A percentile compares a stretch with the other conserved stretches of the same genome.
Conservation (phyloP, 2,113 vertebrate genomes). For the Oreocharis arfaki region DNA sequence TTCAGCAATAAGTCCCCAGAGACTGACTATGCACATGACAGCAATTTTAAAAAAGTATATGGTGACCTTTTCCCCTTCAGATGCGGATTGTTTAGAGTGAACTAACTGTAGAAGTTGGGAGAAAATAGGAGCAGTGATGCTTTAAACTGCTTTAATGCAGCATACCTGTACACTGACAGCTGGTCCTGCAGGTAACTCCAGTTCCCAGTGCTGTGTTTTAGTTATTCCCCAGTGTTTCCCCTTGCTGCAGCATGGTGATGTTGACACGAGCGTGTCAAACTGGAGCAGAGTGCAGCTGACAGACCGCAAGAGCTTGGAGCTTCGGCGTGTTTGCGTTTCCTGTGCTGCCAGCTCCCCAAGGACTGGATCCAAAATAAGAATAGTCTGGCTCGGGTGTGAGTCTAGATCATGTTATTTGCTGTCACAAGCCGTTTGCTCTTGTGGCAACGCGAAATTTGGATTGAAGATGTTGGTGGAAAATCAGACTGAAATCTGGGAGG, state of each 20-base stretch:
- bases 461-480: not conserved
- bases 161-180: not conserved
- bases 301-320: not conserved
- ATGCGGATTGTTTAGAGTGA: not conserved
- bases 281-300: not conserved
- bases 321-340: not conserved
- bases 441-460: not conserved
- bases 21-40: not conserved
- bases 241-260: fast-evolving
- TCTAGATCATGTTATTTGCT: not conserved
- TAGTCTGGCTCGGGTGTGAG: not conserved
- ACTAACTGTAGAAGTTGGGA: not conserved
- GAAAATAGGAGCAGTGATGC: not conserved
- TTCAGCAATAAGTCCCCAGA: not conserved
- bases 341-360: not conserved
- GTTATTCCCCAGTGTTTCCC: not conserved
- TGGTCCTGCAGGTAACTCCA: not conserved
- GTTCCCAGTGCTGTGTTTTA: not conserved
- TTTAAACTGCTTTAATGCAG: not conserved
- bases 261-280: not conserved
- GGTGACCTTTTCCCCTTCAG: not conserved
- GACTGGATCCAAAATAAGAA: not conserved
- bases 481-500: not conserved
- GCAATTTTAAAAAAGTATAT: fast-evolving
- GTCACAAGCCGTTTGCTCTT: not conserved